Percentiles rank a stretch among this genome's conserved stretches.
These are phyloP conservation scores for Lymantria monacha DNA, from an alignment of 2,888 invertebrate genomes.

Conservation along the genomic window DNA sequence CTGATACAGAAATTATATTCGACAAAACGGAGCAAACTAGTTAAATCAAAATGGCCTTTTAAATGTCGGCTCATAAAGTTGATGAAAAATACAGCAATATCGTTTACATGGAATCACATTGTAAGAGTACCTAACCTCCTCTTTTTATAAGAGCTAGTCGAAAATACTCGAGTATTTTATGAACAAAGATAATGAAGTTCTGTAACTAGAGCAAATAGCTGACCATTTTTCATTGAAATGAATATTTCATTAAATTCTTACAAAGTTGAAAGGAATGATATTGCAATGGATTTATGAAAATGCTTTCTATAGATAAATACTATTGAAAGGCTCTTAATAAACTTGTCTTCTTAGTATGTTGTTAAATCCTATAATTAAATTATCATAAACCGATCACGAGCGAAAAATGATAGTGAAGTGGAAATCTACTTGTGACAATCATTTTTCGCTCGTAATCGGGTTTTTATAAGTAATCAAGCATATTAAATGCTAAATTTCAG, in stretches of 20 bases:
- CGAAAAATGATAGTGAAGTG: too few relatives aligned
- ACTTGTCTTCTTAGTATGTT: too few relatives aligned
- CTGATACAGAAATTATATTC: too few relatives aligned
- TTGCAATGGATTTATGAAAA: background rate
- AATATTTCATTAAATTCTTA: slow-evolving; percentile 7
- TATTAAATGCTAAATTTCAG: too few relatives aligned
- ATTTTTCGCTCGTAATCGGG: too few relatives aligned
- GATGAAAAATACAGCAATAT: background rate
- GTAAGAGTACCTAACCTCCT: background rate
- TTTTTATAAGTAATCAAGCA: too few relatives aligned
- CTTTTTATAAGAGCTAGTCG: background rate
- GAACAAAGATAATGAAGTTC: slow-evolving; percentile 1
- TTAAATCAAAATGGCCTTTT: background rate
- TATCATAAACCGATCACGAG: too few relatives aligned
- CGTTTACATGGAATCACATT: background rate
- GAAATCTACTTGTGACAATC: too few relatives aligned
- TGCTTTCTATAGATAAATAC: background rate
- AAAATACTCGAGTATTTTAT: background rate
- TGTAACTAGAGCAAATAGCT: slow-evolving; percentile 3
- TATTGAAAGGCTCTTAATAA: background rate
- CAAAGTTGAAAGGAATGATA: background rate
- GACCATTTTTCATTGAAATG: slow-evolving; percentile 3
- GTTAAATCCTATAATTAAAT: too few relatives aligned
- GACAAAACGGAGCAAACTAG: background rate
- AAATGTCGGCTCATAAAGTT: background rate